Conservation (phyloP, 1,140 invertebrate genomes). For the Drosophila eugracilis region DNA sequence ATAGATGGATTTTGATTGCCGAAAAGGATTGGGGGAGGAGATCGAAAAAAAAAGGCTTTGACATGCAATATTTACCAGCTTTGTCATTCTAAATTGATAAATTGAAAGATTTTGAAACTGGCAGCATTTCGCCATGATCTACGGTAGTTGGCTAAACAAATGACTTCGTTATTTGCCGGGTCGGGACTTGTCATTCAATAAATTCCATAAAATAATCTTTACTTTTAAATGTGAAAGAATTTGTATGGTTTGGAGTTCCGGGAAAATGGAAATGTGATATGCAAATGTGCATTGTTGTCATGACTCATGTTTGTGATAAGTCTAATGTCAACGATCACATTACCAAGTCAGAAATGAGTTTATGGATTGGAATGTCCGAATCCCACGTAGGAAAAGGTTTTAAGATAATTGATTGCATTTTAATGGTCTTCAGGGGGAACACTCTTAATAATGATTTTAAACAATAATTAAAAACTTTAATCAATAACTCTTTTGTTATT, state of each 20-base stretch:
- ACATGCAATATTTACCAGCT: slow-evolving; percentile 23
- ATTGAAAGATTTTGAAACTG: slow-evolving; percentile 29
- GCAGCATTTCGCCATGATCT: background rate
- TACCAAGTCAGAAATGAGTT: no score
- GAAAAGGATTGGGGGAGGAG: background rate
- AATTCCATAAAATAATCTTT: slow-evolving; percentile 4
- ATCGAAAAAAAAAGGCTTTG: background rate
- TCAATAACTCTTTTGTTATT: no score
- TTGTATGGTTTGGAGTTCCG: background rate
- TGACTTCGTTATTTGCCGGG: slow-evolving; percentile 2
- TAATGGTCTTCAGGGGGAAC: no score
- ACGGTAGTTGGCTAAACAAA: slow-evolving; percentile 3
- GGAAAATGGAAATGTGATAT: background rate
- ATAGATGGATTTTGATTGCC: slow-evolving; percentile 21
- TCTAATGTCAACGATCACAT: no score
- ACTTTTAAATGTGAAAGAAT: background rate
- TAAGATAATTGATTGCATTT: no score
- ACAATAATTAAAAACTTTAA: no score
- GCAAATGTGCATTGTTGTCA: background rate
- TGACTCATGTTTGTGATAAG: no score
- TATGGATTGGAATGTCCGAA: no score
- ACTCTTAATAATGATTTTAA: no score
- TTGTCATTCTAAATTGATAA: slow-evolving; percentile 22
- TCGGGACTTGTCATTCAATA: background rate
- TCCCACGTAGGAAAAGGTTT: no score